Evolutionary conservation across 2,888 invertebrate genomes (phyloP).

Genomic region (Hemaris fuciformis): DNA sequence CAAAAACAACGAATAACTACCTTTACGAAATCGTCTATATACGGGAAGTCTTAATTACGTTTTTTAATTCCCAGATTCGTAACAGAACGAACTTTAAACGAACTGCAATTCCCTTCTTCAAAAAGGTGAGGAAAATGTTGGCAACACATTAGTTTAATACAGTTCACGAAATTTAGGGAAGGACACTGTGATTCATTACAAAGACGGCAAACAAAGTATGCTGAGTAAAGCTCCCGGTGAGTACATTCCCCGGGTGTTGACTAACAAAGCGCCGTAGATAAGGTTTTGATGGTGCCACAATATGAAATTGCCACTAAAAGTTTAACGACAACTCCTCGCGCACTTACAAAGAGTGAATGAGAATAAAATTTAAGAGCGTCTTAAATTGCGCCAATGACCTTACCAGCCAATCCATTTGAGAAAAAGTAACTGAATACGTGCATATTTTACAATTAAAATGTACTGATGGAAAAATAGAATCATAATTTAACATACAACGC

Average conservation of each 20-base stretch:
- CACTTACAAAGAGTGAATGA: constrained; percentile 32
- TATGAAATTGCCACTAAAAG: constrained; percentile 54
- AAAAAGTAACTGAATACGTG: not conserved
- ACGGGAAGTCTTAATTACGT: too few species aligned
- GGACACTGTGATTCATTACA: not conserved
- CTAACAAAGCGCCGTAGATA: constrained; percentile 46
- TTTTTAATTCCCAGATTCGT: too few species aligned
- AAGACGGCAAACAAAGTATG: not conserved
- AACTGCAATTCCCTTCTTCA: not conserved
- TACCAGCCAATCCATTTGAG: not conserved
- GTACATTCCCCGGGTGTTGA: constrained; percentile 23
- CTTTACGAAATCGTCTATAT: too few species aligned
- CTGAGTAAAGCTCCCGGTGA: constrained; percentile 26
- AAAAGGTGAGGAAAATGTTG: not conserved
- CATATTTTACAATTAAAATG: not conserved
- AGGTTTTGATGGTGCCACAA: constrained; percentile 43
- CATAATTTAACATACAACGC: not conserved
- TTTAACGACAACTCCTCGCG: constrained; percentile 50
- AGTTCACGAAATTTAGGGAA: not conserved
- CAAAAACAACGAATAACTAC: too few species aligned
- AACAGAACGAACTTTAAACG: not conserved
- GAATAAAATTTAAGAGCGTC: constrained; percentile 21
- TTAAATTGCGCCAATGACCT: constrained; percentile 11
- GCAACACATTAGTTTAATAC: not conserved
- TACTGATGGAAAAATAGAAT: not conserved